Evolutionary conservation across 2,113 vertebrate genomes (phyloP).

Genomic region (Neomonachus schauinslandi): DNA sequence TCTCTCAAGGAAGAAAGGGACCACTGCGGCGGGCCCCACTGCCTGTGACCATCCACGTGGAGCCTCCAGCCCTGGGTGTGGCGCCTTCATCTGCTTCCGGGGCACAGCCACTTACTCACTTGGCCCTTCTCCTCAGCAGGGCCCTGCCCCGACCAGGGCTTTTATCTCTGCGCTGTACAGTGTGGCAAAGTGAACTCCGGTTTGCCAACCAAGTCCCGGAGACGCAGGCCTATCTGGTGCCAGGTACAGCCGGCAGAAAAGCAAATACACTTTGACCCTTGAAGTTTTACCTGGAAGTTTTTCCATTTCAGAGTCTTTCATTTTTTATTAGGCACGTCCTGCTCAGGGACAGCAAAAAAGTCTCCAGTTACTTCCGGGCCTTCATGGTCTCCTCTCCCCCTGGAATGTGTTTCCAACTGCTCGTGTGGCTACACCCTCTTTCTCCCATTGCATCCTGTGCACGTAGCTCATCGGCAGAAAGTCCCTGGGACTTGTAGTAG

Average conservation of each 20-base stretch:
- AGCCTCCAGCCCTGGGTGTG: not conserved
- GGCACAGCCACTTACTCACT: not conserved
- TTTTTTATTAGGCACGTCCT: conserved; percentile 62
- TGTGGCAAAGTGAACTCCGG: not conserved
- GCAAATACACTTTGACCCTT: conserved; percentile 64
- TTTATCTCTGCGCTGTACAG: not conserved
- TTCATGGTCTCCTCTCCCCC: not conserved
- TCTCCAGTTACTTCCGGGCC: not conserved
- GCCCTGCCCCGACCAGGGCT: not conserved
- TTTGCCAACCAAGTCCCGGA: not conserved
- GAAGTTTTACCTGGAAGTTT: conserved; percentile 59
- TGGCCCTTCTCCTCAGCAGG: not conserved
- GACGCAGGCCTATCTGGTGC: not conserved
- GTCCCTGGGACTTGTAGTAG: not conserved
- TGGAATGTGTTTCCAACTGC: not conserved
- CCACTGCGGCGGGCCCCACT: not conserved
- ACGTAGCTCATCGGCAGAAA: not conserved
- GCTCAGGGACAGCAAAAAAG: not conserved
- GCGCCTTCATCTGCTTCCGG: not conserved
- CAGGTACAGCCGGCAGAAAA: conserved; percentile 21
- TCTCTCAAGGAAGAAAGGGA: not conserved
- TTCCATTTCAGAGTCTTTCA: conserved; percentile 60
- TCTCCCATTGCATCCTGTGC: not conserved
- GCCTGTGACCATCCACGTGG: not conserved
- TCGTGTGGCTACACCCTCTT: not conserved